These are phyloP conservation scores for Selenia dentaria DNA, from an alignment of 2,888 invertebrate genomes.

Conservation along the genomic window DNA sequence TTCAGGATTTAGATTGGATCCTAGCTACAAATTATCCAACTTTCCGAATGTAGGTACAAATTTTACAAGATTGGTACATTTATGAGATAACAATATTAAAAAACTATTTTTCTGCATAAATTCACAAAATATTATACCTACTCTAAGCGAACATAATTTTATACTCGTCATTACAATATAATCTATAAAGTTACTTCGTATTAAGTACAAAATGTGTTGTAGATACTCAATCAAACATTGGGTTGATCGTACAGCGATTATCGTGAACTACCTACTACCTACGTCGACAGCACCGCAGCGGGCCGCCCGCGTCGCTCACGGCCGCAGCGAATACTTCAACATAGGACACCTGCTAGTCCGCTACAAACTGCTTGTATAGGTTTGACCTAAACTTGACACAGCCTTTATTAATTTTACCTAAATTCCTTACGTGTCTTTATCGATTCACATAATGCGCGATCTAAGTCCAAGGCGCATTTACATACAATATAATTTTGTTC, in stretches of 20 bases:
- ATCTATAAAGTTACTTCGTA: conserved; percentile 77
- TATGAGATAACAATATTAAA: conserved; percentile 84
- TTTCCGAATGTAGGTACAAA: conserved; percentile 84
- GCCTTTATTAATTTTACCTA: conserved; percentile 64
- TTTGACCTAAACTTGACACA: conserved; percentile 65
- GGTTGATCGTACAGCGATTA: conserved; percentile 33
- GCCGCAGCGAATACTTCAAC: conserved; percentile 14
- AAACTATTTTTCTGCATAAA: conserved; percentile 83
- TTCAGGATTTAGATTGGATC: conserved; percentile 81
- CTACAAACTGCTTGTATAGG: conserved; percentile 48
- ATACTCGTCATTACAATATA: conserved; percentile 73
- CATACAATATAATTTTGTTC: conserved; percentile 15
- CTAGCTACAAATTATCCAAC: conserved; percentile 83
- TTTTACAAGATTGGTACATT: conserved; percentile 83
- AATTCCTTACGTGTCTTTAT: conserved; percentile 42
- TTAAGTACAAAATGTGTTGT: conserved; percentile 74
- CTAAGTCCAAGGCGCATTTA: conserved; percentile 27
- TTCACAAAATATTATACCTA: conserved; percentile 82
- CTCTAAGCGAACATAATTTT: conserved; percentile 81
- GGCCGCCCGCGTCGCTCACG: not conserved
- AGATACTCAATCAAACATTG: conserved; percentile 42
- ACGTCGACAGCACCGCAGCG: not conserved
- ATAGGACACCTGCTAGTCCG: conserved; percentile 27
- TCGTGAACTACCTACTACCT: conserved; percentile 23
- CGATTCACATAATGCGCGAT: conserved; percentile 36